Evolutionary conservation across 2,888 invertebrate species (phyloP).

Genomic region (Agrochola circellaris): DNA sequence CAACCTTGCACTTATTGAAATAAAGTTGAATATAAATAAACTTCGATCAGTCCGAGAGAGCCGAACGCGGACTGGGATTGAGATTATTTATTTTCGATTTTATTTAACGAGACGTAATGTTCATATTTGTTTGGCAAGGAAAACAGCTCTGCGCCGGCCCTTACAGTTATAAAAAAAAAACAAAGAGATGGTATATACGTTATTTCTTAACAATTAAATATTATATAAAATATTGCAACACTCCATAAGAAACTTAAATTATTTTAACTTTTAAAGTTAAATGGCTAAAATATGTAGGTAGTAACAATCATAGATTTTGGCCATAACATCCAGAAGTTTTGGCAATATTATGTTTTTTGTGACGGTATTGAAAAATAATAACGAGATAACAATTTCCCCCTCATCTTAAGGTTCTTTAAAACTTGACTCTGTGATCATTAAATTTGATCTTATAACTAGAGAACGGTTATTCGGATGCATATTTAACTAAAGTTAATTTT

Average conservation of each 20-base stretch:
- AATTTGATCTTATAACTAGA: background rate
- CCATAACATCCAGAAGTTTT: background rate
- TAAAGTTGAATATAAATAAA: background rate
- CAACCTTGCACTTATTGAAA: fast-evolving
- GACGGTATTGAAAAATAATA: background rate
- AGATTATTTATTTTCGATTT: background rate
- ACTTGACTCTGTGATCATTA: background rate
- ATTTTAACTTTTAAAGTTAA: background rate
- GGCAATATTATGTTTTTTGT: background rate
- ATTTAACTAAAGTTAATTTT: no score
- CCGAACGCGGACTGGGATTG: background rate
- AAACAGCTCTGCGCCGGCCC: background rate
- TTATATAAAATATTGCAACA: conserved; percentile 35
- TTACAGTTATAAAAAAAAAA: background rate
- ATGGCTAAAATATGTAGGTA: background rate
- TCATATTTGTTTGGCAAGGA: background rate
- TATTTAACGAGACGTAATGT: background rate
- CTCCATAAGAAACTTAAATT: conserved; percentile 26
- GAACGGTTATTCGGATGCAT: no score
- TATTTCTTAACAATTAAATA: conserved; percentile 31
- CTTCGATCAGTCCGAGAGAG: background rate
- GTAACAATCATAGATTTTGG: background rate
- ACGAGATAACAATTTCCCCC: background rate
- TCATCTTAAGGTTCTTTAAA: background rate
- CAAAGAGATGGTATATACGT: conserved; percentile 19